A percentile compares a stretch with the other conserved stretches of the same genome.
Conservation (phyloP, 2,797 vertebrate species). For the Centroberyx gerrardi region DNA sequence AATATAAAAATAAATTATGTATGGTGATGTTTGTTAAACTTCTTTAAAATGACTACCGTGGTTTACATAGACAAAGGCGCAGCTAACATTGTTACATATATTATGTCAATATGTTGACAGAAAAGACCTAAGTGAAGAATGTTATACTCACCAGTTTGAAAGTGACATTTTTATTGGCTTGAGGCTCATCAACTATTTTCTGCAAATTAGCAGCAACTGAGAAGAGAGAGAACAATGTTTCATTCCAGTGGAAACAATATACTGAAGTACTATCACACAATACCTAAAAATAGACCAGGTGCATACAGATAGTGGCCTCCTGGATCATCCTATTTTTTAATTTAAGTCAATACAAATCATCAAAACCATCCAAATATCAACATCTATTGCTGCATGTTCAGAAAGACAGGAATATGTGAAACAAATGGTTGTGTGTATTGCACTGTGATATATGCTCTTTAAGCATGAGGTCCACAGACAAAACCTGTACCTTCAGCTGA, state of each 20-base stretch:
- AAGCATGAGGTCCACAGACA: neutral
- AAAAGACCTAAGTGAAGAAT: slow-evolving; percentile 1
- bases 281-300: slow-evolving; percentile 1
- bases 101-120: too few relatives aligned
- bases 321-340: neutral
- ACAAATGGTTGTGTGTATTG: neutral
- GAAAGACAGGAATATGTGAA: neutral
- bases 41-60: too few relatives aligned
- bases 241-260: slow-evolving; percentile 12
- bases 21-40: too few relatives aligned
- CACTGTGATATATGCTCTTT: neutral
- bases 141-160: slow-evolving; percentile 95
- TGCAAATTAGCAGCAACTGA: slow-evolving; percentile 98
- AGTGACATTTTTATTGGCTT: slow-evolving; percentile 95
- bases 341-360: neutral
- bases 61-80: too few relatives aligned
- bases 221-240: slow-evolving; percentile 66
- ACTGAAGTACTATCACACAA: too few relatives aligned
- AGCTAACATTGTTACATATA: too few relatives aligned
- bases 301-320: neutral
- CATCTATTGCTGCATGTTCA: neutral
- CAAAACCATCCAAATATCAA: neutral
- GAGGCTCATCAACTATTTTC: slow-evolving; percentile 98
- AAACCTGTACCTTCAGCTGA: slow-evolving; percentile 1
- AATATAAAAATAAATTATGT: too few relatives aligned